Evolutionary conservation across 2,797 vertebrate genomes (phyloP).

Genomic region (Myotis myotis): DNA sequence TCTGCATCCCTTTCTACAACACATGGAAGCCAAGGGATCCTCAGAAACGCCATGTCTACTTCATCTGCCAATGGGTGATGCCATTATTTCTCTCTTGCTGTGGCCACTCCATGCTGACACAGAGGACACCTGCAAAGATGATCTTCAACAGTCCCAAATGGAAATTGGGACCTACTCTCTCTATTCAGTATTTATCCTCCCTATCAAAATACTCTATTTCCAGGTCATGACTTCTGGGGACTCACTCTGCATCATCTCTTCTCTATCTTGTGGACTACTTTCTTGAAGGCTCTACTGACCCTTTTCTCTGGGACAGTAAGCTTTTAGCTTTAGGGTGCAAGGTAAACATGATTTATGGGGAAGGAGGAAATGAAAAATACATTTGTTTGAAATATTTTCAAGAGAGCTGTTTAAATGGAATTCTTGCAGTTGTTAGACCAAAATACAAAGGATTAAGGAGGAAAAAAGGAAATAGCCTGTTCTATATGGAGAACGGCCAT

Average conservation of each 20-base stretch:
- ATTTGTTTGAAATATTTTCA: conserved; percentile 2
- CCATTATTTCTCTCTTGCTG: background rate
- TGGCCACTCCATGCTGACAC: background rate
- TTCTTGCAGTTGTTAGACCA: background rate
- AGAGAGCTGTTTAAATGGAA: conserved; percentile 10
- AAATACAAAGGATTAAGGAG: background rate
- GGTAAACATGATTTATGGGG: background rate
- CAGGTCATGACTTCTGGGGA: background rate
- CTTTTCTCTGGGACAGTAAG: background rate
- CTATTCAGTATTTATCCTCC: background rate
- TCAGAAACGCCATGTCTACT: background rate
- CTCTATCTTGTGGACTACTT: background rate
- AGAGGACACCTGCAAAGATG: background rate
- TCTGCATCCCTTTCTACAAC: background rate
- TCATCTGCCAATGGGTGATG: background rate
- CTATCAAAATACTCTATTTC: background rate
- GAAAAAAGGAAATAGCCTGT: background rate
- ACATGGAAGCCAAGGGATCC: background rate
- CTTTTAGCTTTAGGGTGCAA: background rate
- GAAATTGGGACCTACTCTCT: background rate
- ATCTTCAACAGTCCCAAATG: background rate
- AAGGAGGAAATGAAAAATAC: conserved; percentile 21
- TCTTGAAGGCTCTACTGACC: background rate
- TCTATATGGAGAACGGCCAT: background rate
- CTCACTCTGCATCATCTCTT: background rate